Base-by-base conservation (phyloP, 2,888 invertebrate species). In the Synergus gifuensis region DNA sequence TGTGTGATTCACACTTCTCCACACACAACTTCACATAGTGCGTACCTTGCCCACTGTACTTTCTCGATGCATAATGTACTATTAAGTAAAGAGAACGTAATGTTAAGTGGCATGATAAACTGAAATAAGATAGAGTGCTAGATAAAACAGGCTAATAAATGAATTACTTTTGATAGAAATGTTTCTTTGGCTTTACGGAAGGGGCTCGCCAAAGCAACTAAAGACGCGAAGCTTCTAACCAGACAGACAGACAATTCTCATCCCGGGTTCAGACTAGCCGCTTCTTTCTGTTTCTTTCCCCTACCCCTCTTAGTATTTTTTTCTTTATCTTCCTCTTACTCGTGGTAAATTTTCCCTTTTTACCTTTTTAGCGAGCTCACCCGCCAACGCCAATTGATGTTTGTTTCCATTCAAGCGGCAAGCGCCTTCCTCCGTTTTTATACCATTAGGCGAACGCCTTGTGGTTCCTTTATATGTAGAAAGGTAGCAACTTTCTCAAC, bases 311-410 rank as follows among this genome's bases (percentile, higher is more conserved):
- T 67, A 60, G 67, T 66, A 60, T 36, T 66, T 78, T 18, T 22
- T 18, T 67, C 36, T 40, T 54, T 66, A 42, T 78, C 78, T 66
- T 58, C 40, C 58, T 54, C 49, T 40, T 49, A n/a, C 36, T 54
- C 54, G n/a, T 63, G 36, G 66, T 44, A 49, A 64, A 40, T 66
- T 22, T 78, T 67, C 60, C 40, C 36, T 42, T 60, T 73, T 73
- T n/a, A 69, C 40, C 36, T 42, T 60, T 73, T 73, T n/a, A 69
- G 73, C 76, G 18, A 62, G 67, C 77, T 78, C 63, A 78, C 77
- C 78, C 79, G 79, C 83, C 83, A 83, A 79, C 85, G 84, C 86
- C 86, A 87, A 87, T 87, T 84, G 87, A 87, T 87, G 87, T 86
- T 88, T 86, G 84, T 84, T 78, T 86, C 83, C 83, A 82, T 83